Conservation (phyloP, 1,140 invertebrate genomes). For the Drosophila arawakana region DNA sequence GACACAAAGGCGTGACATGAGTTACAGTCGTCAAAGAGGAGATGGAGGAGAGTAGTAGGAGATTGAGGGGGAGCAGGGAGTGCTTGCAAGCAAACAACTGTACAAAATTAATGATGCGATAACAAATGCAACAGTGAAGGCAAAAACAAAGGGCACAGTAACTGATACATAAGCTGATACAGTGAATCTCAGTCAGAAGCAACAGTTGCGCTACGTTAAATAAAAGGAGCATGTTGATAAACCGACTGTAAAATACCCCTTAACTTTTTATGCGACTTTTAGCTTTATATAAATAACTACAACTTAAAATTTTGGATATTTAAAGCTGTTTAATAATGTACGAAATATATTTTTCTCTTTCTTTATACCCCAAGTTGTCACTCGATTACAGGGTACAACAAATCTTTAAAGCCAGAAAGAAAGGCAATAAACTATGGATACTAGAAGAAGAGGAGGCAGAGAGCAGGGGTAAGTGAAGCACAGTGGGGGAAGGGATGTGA, state of each 20-base stretch:
- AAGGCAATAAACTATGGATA: constrained; percentile 32
- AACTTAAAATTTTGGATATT: no score
- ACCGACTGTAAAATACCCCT: background rate
- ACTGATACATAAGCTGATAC: constrained; percentile 4
- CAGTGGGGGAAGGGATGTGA: background rate
- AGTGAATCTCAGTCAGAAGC: constrained; percentile 48
- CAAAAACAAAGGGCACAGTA: constrained; percentile 58
- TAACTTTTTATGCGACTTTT: no score
- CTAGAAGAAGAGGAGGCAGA: background rate
- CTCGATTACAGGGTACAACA: background rate
- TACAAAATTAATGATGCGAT: constrained; percentile 80
- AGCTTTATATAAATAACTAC: no score
- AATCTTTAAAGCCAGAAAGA: constrained; percentile 23
- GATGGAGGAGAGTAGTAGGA: background rate
- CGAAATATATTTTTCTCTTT: no score
- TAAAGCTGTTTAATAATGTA: no score
- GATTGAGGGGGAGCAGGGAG: background rate
- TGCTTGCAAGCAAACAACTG: constrained; percentile 73
- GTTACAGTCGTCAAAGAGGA: constrained; percentile 21
- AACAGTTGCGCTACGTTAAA: constrained; percentile 63
- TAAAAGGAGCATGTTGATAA: background rate
- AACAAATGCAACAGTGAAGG: constrained; percentile 23
- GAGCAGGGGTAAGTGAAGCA: background rate
- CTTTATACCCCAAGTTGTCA: no score
- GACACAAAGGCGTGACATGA: constrained; percentile 73